Base-by-base conservation (phyloP, 1,140 invertebrate genomes). In the Drosophila takahashii region DNA sequence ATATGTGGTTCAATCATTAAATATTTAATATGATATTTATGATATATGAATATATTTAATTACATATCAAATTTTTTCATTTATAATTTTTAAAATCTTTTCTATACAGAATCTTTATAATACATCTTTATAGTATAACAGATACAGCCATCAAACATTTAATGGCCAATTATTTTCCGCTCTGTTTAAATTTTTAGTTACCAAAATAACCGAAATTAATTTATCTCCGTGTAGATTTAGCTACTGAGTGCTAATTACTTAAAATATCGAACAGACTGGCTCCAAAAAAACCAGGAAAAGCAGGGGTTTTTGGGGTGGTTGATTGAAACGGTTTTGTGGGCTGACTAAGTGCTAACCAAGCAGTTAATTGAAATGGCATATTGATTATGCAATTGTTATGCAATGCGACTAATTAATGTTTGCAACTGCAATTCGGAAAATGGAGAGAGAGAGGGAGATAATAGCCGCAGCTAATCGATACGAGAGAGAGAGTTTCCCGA, bases 381-480 rank as follows among this genome's bases (percentile, higher is more conserved):
- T 80, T 85, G 81, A 86, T 85, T 85, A 86, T 86, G 74, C 81
- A 86, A 86, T 86, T 86, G 81, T 86, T 86, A 86, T 78, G 78
- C 83, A 86, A 87, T 86, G 83, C 75, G 57, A 86, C 83, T 86
- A 79, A 86, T 86, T 86, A 86, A 71, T 62, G 79, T 77, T 75
- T 59, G 45, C 42, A 59, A 65, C 26, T 76, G 71, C 36, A 50
- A 11, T 32, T 13, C 4, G 37, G 4, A 22, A 11, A 18, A 26
- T 4, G 13, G 50, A n/a, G 34, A 57, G 48, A 13, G 18, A 50
- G 4, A 5, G 42, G 8, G 22, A 9, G 8, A 26, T 45, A 3
- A 26, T n/a, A 32, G 47, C 8, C 26, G 26, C 47, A 32, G 81
- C 78, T 86, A 81, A 86, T 86, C 81, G 81, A 85, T 81, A 74